These are phyloP conservation scores for Tenebrosternarchus preto DNA, from an alignment of 2,113 vertebrate genomes.

Conservation along the genomic window DNA sequence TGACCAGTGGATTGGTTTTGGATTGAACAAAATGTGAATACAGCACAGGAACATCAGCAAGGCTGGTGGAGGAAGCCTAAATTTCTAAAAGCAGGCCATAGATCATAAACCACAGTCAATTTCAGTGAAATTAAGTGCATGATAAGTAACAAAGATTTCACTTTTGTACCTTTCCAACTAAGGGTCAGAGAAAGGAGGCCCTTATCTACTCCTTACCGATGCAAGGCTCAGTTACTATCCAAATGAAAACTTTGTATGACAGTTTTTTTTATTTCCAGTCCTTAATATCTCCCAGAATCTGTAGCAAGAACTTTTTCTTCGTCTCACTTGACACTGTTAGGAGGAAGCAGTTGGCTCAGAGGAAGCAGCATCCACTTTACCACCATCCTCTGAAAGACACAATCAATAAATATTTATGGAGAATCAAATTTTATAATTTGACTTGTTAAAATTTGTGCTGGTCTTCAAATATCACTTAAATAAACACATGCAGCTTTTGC, in stretches of 20 bases:
- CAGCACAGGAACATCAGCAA: background rate
- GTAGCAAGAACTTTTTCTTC: background rate
- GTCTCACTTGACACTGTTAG: constrained; percentile 64
- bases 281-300: background rate
- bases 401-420: background rate
- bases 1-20: background rate
- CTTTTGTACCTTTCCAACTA: background rate
- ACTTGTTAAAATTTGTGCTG: no score
- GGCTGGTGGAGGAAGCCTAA: background rate
- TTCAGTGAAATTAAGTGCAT: constrained; percentile 36
- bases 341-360: constrained; percentile 12
- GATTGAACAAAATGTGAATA: background rate
- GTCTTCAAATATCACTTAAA: no score
- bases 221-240: background rate
- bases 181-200: background rate
- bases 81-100: background rate
- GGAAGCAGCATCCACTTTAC: constrained; percentile 56
- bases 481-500: no score
- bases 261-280: constrained; percentile 2
- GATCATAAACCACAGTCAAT: constrained; percentile 19
- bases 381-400: constrained; percentile 56
- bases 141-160: constrained; percentile 12
- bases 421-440: no score
- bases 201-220: background rate
- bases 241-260: constrained; percentile 1